These are phyloP conservation scores for Macquaria ambigua DNA, from an alignment of 2,113 vertebrate species.

Conservation along the genomic window DNA sequence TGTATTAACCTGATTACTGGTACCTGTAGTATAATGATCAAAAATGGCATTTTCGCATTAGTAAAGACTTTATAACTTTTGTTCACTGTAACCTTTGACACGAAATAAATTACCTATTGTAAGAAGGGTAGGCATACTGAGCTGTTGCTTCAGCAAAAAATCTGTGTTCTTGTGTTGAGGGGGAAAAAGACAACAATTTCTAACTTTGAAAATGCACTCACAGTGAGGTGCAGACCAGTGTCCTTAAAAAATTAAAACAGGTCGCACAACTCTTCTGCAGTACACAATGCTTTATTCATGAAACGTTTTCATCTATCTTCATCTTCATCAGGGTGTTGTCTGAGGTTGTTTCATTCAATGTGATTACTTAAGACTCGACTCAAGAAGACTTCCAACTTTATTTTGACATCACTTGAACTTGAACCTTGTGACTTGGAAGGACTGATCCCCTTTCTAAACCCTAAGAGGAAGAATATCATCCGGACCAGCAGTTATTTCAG, in stretches of 20 bases:
- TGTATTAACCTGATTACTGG: not conserved
- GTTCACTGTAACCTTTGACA: not conserved
- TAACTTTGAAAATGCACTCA: not conserved
- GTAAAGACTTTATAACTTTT: not conserved
- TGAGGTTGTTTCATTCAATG: not conserved
- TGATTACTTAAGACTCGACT: not conserved
- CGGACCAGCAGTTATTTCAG: not conserved
- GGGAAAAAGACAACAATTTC: not conserved
- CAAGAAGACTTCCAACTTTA: not conserved
- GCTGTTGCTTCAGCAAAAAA: not conserved
- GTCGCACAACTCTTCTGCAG: not conserved
- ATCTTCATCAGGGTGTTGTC: not conserved
- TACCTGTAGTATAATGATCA: not conserved
- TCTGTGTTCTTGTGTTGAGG: not conserved
- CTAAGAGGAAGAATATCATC: not conserved
- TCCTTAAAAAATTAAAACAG: not conserved
- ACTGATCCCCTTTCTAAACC: not conserved
- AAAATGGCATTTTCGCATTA: not conserved
- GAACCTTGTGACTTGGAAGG: not conserved
- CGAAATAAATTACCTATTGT: not conserved
- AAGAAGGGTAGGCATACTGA: too few species aligned
- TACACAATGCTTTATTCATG: not conserved
- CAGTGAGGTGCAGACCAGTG: not conserved
- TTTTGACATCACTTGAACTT: conserved; percentile 3
- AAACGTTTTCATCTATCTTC: not conserved